A percentile compares a stretch with the other conserved stretches of the same genome.
Conservation (phyloP, 2,113 vertebrate species). For the Oncorhynchus clarkii region DNA sequence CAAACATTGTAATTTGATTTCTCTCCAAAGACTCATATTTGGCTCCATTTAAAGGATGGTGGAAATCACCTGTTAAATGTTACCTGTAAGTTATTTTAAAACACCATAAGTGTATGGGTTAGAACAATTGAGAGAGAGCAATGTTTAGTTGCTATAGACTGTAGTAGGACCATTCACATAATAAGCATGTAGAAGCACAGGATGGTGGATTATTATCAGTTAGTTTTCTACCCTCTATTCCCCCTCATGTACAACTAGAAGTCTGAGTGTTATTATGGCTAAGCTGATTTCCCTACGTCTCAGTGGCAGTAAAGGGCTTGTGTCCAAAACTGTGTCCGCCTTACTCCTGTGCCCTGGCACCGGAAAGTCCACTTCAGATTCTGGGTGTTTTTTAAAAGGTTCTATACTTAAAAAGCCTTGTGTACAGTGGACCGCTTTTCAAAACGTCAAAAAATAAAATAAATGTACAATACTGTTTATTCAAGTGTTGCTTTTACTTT, state of each 20-base stretch:
- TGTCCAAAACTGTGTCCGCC: constrained; percentile 32
- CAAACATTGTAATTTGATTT: too few species aligned
- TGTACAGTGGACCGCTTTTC: constrained; percentile 66
- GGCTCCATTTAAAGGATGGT: too few species aligned
- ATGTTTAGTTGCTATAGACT: too few species aligned
- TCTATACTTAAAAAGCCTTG: constrained; percentile 57
- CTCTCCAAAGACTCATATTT: too few species aligned
- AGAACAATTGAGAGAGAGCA: too few species aligned
- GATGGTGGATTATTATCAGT: neutral
- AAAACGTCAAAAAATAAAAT: constrained; percentile 44
- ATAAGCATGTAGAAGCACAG: neutral
- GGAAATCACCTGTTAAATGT: neutral
- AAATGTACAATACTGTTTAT: constrained; percentile 71
- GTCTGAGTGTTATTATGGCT: neutral
- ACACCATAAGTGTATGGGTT: too few species aligned
- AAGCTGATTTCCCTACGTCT: constrained; percentile 24
- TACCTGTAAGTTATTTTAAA: neutral
- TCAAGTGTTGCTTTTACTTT: constrained; percentile 82
- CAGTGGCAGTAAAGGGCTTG: constrained; percentile 33
- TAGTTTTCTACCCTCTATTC: neutral
- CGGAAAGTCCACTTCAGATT: constrained; percentile 44
- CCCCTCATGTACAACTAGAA: constrained; percentile 1
- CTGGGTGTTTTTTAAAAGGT: constrained; percentile 48
- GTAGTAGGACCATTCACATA: too few species aligned
- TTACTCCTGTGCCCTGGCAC: constrained; percentile 34